Percentiles rank a stretch among this genome's conserved stretches.
These are phyloP conservation scores for Halcyon smyrnensis DNA, from an alignment of 2,797 vertebrate genomes.

Conservation along the genomic window DNA sequence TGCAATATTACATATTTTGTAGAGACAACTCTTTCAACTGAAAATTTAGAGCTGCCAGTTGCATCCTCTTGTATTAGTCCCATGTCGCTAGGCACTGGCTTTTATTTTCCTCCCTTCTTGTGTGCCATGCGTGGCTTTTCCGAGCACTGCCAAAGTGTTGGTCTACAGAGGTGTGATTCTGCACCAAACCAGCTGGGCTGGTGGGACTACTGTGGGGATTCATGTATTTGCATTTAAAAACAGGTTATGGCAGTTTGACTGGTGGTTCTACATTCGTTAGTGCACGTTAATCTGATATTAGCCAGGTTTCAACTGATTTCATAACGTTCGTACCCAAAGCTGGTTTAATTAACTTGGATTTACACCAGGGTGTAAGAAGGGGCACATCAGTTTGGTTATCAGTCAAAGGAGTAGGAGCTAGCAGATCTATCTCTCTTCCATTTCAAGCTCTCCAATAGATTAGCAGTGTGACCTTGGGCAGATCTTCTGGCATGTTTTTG, in stretches of 20 bases:
- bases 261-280: not conserved
- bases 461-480: conserved; percentile 42
- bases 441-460: conserved; percentile 45
- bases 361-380: not conserved
- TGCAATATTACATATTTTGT: conserved; percentile 23
- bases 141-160: not conserved
- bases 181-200: not conserved
- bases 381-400: not conserved
- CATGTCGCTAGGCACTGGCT: fast-evolving
- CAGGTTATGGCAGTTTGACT: conserved; percentile 1
- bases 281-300: conserved; percentile 39
- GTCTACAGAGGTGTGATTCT: not conserved
- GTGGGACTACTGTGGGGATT: not conserved
- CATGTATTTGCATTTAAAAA: not conserved
- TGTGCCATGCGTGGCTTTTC: not conserved
- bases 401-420: conserved; percentile 14
- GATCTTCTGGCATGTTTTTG: conserved; percentile 8
- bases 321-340: conserved; percentile 29
- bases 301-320: conserved; percentile 32
- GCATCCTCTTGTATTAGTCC: not conserved
- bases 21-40: not conserved
- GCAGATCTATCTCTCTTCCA: not conserved
- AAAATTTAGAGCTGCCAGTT: conserved; percentile 12
- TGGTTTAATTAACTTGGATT: conserved; percentile 60
- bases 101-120: not conserved